A percentile compares a stretch with the other conserved stretches of the same genome.
These are phyloP conservation scores for Oligia strigilis DNA, from an alignment of 2,888 invertebrate genomes.

Conservation along the genomic window DNA sequence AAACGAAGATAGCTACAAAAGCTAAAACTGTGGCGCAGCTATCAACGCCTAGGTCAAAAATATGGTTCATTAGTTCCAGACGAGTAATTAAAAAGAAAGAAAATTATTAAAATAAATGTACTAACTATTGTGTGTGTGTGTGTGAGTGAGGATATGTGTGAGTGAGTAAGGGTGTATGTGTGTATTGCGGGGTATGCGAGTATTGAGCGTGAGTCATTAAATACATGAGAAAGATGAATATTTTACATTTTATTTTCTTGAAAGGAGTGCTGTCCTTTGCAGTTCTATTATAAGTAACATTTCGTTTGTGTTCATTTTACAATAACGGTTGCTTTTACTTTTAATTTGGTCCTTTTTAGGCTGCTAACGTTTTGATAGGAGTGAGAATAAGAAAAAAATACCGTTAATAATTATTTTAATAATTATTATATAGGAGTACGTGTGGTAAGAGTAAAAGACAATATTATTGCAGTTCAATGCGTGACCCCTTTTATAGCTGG, in stretches of 20 bases:
- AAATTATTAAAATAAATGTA: too few relatives aligned
- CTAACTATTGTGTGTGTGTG: too few relatives aligned
- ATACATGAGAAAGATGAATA: neutral
- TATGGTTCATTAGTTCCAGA: too few relatives aligned
- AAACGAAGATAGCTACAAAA: too few relatives aligned
- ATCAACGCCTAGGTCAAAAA: too few relatives aligned
- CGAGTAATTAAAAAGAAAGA: too few relatives aligned
- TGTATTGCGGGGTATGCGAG: too few relatives aligned
- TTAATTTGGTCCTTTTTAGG: neutral
- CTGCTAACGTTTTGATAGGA: neutral
- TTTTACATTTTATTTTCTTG: neutral
- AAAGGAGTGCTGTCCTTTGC: neutral
- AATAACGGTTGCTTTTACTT: neutral
- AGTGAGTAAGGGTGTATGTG: too few relatives aligned
- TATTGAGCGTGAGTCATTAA: neutral
- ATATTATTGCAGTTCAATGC: neutral
- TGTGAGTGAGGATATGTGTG: too few relatives aligned
- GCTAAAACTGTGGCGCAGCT: too few relatives aligned
- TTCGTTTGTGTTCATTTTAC: neutral
- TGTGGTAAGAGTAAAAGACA: neutral
- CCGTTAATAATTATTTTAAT: too few relatives aligned
- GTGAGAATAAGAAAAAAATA: neutral
- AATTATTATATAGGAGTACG: neutral
- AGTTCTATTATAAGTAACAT: too few relatives aligned
- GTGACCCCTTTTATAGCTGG: neutral